Conservation (phyloP, 1,140 invertebrate species). For the Oryzaephilus surinamensis region DNA sequence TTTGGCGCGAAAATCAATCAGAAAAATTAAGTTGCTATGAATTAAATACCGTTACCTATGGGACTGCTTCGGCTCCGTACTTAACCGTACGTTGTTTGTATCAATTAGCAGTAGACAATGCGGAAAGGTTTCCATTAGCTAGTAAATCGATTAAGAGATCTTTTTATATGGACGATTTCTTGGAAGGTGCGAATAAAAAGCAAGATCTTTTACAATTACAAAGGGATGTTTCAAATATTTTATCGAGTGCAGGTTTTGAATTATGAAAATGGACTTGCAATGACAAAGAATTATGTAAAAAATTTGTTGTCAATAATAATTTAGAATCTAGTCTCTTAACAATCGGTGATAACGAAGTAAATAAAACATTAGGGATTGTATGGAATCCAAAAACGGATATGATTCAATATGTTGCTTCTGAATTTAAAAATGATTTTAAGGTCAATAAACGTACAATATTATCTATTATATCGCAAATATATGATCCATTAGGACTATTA, state of each 20-base stretch:
- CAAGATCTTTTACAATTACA: slow-evolving; percentile 17
- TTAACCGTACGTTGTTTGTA: slow-evolving; percentile 24
- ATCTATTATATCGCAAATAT: slow-evolving; percentile 30
- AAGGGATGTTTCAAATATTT: slow-evolving; percentile 18
- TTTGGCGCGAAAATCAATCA: slow-evolving; percentile 26
- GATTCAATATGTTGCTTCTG: slow-evolving; percentile 23
- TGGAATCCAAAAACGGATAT: slow-evolving; percentile 27
- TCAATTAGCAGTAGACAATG: slow-evolving; percentile 27
- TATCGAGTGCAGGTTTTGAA: slow-evolving; percentile 15
- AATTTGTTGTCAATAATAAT: background rate
- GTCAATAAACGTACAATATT: slow-evolving; percentile 34
- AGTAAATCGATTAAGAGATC: slow-evolving; percentile 23
- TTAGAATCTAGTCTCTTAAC: background rate
- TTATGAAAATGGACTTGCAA: slow-evolving; percentile 23
- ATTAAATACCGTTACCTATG: slow-evolving; percentile 32
- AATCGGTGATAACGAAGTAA: slow-evolving; percentile 3
- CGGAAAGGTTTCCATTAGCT: slow-evolving; percentile 22
- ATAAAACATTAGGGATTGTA: slow-evolving; percentile 31
- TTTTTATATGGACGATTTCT: slow-evolving; percentile 40
- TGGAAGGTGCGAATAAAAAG: slow-evolving; percentile 29
- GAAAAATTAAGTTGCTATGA: slow-evolving; percentile 21
- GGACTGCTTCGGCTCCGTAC: slow-evolving; percentile 28
- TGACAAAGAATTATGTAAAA: too few species aligned
- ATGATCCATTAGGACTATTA: slow-evolving; percentile 39
- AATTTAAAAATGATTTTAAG: slow-evolving; percentile 2